Base-by-base conservation (phyloP, 2,888 invertebrate genomes). In the Lasioglossum leucozonium region DNA sequence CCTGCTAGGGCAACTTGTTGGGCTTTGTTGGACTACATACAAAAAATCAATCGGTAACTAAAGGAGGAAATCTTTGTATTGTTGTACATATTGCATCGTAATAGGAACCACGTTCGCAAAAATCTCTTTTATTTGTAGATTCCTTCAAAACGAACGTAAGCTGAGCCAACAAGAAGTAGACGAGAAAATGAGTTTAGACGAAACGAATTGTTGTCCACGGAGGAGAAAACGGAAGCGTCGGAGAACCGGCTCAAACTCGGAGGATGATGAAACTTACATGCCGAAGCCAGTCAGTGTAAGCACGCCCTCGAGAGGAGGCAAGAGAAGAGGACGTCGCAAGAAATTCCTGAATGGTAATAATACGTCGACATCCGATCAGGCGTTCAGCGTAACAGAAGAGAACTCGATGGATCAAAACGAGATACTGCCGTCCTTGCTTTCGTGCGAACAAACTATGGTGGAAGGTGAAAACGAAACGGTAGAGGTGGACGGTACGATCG, bases 1-100 rank as follows among this genome's bases (percentile, higher is more conserved):
- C 96, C 96, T 42, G 94, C 97, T 30, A 96, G 97, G 51, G 97
- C 97, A n/a, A 95, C 96, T 51, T 97, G 97, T 92, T 97, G 97
- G 96, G 97, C 97, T 62, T 95, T 97, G 13, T 95, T 97, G 86
- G 96, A 97, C 82, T 97, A 96, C 93, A 88, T 95, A 26, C 91
- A 94, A 84, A 93, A 92, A 40, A 92, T 94, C 11, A 92, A 92
- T 40, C 93, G 93, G 94, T 94, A 91, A 58, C 0, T n/a, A 55
- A 55, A 1, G 11, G 22, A n/a, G 10, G 11, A 69, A 40, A 40
- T 69, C 5, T 69, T n/a, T 4, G 37, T 13, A n/a, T 69, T 1
- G 40, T 22, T 55, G 55, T n/a, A 22, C 6, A 51, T 22, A 11
- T 55, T n/a, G 11, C 11, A 55, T 55, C 5, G 40, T 10, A 37